Evolutionary conservation across 2,113 vertebrate genomes (phyloP), one percentile per base, ranked within the genome.

Genomic region (Beaufortia kweichowensis): DNA sequence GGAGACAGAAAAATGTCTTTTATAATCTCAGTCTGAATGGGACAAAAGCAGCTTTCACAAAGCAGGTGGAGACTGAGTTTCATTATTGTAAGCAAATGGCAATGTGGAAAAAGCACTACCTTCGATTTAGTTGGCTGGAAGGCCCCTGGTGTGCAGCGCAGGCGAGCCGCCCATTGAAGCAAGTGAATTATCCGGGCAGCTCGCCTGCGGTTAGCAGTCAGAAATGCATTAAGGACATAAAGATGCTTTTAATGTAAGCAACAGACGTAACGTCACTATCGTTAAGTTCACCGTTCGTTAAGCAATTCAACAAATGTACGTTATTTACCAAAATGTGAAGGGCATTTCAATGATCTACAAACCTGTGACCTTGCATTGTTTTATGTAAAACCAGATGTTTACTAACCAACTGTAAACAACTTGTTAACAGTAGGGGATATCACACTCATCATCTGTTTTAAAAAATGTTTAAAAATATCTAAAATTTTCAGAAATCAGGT

Each of bases 111-210:
- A 75, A 24, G 56, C 29, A 50, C 31, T 29, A 17, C 1, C 55
- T 67, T 67, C 48, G 17, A 63, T 78, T 28, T 55, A 62, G 59
- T 43, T 65, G 19, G 55, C 21, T 56, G 14, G 56, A 31, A 41
- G 48, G 56, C 60, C 39, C 62, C 56, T 53, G 28, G 56, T 53
- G 26, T 14, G 28, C 17, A 11, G 28, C n/a, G 33, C 48, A 28
- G 62, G 41, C 53, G 29, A 29, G 24, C 68, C 39, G 43, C 43
- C 59, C 50, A 56, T 41, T 55, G 74, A 57, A 62, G 23, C 82
- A 71, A 81, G 53, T 41, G 69, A 61, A 80, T 78, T 73, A 83
- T 61, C 53, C 7, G 19, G 29, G 73, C 63, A 75, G 79, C 79
- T 23, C 55, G 62, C 55, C 73, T 26, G 48, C 28, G 19, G 63